phyloP scores from a whole-genome alignment of 2,113 vertebrate species.

The Petrocephalus zakoni region DNA sequence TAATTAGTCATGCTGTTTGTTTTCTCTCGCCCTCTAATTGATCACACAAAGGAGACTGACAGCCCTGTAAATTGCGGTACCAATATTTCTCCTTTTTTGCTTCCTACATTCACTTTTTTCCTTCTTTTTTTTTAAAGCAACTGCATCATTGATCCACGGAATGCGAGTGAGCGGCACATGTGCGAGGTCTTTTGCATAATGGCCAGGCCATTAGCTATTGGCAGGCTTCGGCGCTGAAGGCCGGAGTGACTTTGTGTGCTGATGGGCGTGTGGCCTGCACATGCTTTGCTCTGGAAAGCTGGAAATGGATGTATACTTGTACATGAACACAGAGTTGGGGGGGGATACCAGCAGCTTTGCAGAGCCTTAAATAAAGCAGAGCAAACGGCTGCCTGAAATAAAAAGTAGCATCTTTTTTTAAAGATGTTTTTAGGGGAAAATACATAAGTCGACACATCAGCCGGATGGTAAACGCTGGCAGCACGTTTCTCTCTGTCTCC shows the following conservation, averaged over 20 bases:
- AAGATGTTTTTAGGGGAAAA: background rate
- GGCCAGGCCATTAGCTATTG: constrained; percentile 21
- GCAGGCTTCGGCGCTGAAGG: background rate
- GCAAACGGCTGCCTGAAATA: background rate
- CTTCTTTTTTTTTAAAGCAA: background rate
- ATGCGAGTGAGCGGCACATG: background rate
- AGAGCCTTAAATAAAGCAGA: background rate
- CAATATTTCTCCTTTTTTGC: background rate
- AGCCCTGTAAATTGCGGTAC: background rate
- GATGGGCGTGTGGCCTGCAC: background rate
- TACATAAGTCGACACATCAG: background rate
- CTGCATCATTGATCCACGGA: constrained; percentile 2
- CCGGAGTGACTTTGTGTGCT: background rate
- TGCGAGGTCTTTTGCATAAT: background rate
- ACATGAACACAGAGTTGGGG: background rate
- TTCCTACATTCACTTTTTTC: background rate
- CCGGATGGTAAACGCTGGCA: background rate
- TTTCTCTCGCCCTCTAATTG: constrained; percentile 7
- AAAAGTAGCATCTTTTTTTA: background rate
- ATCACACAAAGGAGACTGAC: constrained; percentile 2
- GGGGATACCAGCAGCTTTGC: background rate
- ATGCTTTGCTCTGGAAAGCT: background rate
- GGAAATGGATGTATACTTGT: background rate
- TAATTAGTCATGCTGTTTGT: constrained; percentile 4
- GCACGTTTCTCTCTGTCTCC: no score